Conservation (phyloP, 2,113 vertebrate species). For the Hippocampus zosterae region DNA sequence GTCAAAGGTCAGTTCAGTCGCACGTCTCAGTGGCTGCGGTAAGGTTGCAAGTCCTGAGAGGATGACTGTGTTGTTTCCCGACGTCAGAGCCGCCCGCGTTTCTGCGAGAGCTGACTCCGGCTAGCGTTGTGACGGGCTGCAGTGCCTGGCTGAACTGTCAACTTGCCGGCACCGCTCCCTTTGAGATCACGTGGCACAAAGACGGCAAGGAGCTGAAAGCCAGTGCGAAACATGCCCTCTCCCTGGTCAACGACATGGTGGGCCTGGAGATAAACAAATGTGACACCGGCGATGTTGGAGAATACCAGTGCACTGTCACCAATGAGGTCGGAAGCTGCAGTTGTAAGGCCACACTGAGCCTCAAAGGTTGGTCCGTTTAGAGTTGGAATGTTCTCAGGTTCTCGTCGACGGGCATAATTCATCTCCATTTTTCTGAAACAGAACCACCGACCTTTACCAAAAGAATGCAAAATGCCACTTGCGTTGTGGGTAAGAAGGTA, state of each 20-base stretch:
- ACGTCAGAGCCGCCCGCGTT: constrained; percentile 86
- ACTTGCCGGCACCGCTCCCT: constrained; percentile 83
- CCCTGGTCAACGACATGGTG: constrained; percentile 73
- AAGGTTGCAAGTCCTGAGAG: not conserved
- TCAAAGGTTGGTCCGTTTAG: constrained; percentile 85
- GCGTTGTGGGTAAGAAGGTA: constrained; percentile 80
- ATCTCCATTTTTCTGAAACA: constrained; percentile 58
- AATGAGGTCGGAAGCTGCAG: constrained; percentile 91
- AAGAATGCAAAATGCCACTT: constrained; percentile 81
- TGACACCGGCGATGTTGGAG: constrained; percentile 84
- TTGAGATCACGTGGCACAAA: constrained; percentile 90
- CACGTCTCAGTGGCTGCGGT: not conserved
- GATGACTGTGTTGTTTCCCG: constrained; percentile 13
- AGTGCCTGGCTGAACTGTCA: constrained; percentile 81
- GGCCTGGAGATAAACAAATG: constrained; percentile 83
- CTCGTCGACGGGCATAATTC: constrained; percentile 16
- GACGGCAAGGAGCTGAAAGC: constrained; percentile 88
- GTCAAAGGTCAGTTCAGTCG: constrained; percentile 89
- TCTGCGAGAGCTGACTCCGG: constrained; percentile 75
- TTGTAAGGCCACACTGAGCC: constrained; percentile 78
- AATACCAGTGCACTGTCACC: constrained; percentile 87
- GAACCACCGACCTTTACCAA: constrained; percentile 86
- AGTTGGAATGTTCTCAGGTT: not conserved
- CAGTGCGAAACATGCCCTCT: constrained; percentile 84
- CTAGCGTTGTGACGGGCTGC: constrained; percentile 82